These are phyloP conservation scores for Apamea crenata DNA, from an alignment of 2,888 invertebrate genomes.

Conservation along the genomic window DNA sequence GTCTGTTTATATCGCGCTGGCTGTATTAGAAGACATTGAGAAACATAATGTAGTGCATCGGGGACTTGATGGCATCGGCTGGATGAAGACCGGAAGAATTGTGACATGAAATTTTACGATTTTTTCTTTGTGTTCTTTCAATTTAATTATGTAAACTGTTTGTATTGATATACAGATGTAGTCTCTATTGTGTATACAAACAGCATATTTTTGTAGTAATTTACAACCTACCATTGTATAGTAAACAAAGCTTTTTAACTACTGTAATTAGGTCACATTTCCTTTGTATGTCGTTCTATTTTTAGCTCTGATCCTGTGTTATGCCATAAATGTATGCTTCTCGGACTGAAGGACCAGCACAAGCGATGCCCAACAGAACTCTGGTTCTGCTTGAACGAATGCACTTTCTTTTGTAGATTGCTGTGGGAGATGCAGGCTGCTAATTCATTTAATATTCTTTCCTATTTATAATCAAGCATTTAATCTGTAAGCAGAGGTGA, in stretches of 20 bases:
- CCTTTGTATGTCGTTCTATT: constrained; percentile 45
- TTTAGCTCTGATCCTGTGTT: constrained; percentile 43
- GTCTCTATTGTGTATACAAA: constrained; percentile 2
- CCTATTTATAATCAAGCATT: background rate
- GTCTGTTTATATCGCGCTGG: constrained; percentile 52
- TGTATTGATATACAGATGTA: background rate
- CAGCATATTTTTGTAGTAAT: constrained; percentile 18
- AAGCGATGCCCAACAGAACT: background rate
- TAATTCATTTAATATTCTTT: background rate
- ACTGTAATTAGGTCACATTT: constrained; percentile 47
- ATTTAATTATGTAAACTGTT: constrained; percentile 11
- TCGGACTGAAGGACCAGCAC: constrained; percentile 5
- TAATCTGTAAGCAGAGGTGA: background rate
- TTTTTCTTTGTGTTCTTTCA: constrained; percentile 9
- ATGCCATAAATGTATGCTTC: constrained; percentile 20
- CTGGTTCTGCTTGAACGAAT: constrained; percentile 11
- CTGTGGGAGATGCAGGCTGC: background rate
- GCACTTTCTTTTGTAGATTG: constrained; percentile 45
- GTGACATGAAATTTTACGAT: background rate
- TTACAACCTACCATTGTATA: constrained; percentile 1
- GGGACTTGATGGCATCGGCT: constrained; percentile 15
- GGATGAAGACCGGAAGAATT: constrained; percentile 39
- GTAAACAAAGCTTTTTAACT: constrained; percentile 27
- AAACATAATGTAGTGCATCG: constrained; percentile 69
- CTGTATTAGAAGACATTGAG: constrained; percentile 76